These are phyloP conservation scores for Paramisgurnus dabryanus DNA, from an alignment of 2,113 vertebrate genomes.

Conservation along the genomic window DNA sequence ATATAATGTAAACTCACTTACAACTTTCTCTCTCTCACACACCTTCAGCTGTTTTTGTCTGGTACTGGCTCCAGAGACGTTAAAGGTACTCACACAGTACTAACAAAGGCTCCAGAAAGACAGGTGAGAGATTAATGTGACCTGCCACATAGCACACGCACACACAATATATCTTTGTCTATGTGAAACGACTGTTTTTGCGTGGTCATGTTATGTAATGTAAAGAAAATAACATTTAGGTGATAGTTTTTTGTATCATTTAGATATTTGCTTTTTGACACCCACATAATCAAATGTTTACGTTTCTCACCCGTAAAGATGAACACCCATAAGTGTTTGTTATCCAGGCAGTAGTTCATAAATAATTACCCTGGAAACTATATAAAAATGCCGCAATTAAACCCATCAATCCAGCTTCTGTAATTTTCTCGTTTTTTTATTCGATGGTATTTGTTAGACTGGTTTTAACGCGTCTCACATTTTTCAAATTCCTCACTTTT, in stretches of 20 bases:
- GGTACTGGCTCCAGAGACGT: slow-evolving; percentile 61
- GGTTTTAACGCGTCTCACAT: slow-evolving; percentile 21
- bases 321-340: slow-evolving; percentile 3
- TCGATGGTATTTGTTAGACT: slow-evolving; percentile 34
- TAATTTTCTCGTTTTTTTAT: slow-evolving; percentile 42
- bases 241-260: neutral
- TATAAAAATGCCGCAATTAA: neutral
- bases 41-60: slow-evolving; percentile 51
- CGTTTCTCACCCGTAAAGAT: neutral
- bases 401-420: slow-evolving; percentile 13
- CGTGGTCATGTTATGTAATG: neutral
- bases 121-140: slow-evolving; percentile 34
- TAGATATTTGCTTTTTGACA: neutral
- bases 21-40: slow-evolving; percentile 10
- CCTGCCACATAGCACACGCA: neutral
- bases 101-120: slow-evolving; percentile 42
- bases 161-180: neutral
- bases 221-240: neutral
- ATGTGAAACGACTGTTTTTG: slow-evolving; percentile 43
- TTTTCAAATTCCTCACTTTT: slow-evolving; percentile 6
- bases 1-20: slow-evolving; percentile 14
- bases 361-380: slow-evolving; percentile 5
- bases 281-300: neutral
- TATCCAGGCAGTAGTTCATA: neutral
- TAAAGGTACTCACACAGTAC: slow-evolving; percentile 3